Percentiles rank a stretch among this genome's conserved stretches.
Evolutionary conservation across 64 coral and sea anemone genomes (phyloP).

Genomic region (Acropora yongei): DNA sequence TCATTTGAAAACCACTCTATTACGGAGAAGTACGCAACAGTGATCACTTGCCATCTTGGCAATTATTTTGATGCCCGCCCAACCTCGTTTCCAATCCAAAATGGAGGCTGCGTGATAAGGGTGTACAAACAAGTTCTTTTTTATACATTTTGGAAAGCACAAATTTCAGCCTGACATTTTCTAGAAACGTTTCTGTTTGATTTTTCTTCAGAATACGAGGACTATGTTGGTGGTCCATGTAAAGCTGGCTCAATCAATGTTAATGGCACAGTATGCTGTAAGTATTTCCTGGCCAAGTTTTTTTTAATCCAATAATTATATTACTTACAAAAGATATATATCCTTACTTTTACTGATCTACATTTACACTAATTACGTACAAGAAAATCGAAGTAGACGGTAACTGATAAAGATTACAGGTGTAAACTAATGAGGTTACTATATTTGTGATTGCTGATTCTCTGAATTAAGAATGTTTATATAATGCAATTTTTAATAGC

Average conservation of each 20-base stretch:
- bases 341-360: neutral
- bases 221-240: slow-evolving; percentile 13
- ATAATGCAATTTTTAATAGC: neutral
- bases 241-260: slow-evolving; percentile 21
- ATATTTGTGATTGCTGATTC: neutral
- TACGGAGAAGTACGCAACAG: too few relatives aligned
- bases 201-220: neutral
- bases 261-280: slow-evolving; percentile 36
- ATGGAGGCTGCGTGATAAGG: neutral
- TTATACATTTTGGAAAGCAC: neutral
- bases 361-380: neutral
- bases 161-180: neutral
- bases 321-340: too few relatives aligned
- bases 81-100: neutral
- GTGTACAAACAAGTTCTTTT: neutral
- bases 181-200: neutral
- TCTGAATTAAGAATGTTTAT: neutral
- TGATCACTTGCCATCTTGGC: too few relatives aligned
- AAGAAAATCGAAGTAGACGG: neutral
- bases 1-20: too few relatives aligned
- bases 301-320: neutral
- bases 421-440: neutral
- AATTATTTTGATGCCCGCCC: too few relatives aligned
- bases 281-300: neutral
- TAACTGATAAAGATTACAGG: neutral